A percentile compares a stretch with the other conserved stretches of the same genome.
phyloP scores from a whole-genome alignment of 2,888 invertebrate species.

The Agriotes lineatus region DNA sequence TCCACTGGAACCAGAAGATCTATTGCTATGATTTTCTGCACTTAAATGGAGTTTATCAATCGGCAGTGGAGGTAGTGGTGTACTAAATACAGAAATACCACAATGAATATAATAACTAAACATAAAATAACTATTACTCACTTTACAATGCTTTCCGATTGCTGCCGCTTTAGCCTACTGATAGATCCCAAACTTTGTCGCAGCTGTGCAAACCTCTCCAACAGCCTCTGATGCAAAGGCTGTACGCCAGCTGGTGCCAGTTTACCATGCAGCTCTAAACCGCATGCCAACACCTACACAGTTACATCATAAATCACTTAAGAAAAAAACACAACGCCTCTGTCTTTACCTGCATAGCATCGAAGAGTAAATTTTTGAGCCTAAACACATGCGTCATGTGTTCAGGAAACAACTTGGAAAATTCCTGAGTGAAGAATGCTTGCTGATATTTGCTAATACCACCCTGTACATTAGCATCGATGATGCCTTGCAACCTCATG shows the following conservation, averaged over 20 bases:
- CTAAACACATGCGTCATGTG: slow-evolving; percentile 70
- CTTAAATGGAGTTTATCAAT: slow-evolving; percentile 69
- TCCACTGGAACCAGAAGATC: slow-evolving; percentile 65
- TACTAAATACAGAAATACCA: slow-evolving; percentile 66
- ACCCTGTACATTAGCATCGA: slow-evolving; percentile 96
- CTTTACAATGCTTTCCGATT: slow-evolving; percentile 87
- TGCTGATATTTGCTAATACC: slow-evolving; percentile 96
- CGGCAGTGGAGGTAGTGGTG: slow-evolving; percentile 86
- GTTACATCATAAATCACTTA: too few species aligned
- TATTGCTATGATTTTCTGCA: slow-evolving; percentile 60
- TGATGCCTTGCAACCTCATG: slow-evolving; percentile 90
- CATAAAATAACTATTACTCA: slow-evolving; percentile 71
- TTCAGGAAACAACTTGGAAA: slow-evolving; percentile 72
- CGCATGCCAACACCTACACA: slow-evolving; percentile 77
- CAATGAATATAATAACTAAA: slow-evolving; percentile 55
- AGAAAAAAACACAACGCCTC: too few species aligned
- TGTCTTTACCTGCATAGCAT: slow-evolving; percentile 80
- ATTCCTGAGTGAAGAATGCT: slow-evolving; percentile 90
- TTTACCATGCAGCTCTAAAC: slow-evolving; percentile 85
- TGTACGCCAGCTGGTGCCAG: slow-evolving; percentile 90
- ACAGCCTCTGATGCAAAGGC: slow-evolving; percentile 89
- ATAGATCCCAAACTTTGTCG: slow-evolving; percentile 81
- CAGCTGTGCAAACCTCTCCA: slow-evolving; percentile 88
- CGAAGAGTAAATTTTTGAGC: slow-evolving; percentile 78
- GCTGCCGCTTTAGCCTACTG: slow-evolving; percentile 74